phyloP scores from a whole-genome alignment of 2,113 vertebrate species.

The Xiphophorus couchianus region DNA sequence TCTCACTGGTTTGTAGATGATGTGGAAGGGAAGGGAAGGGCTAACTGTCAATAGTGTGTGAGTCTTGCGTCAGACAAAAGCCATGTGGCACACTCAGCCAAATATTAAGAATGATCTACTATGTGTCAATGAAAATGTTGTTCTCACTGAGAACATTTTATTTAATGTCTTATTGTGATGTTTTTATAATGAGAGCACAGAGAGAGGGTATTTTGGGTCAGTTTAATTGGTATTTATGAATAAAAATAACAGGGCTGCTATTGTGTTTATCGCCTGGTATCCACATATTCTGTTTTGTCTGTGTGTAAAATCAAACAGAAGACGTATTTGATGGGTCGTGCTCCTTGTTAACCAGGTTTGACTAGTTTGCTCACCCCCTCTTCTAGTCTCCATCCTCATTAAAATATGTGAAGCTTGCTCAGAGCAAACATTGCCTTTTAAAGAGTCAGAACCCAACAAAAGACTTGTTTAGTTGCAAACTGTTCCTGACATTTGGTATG shows the following conservation, averaged over 20 bases:
- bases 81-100: slow-evolving; percentile 53
- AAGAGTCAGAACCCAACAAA: not conserved
- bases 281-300: not conserved
- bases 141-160: not conserved
- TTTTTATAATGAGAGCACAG: not conserved
- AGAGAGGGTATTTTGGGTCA: not conserved
- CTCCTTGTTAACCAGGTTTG: slow-evolving; percentile 33
- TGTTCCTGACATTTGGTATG: slow-evolving; percentile 2
- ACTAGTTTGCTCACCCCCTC: slow-evolving; percentile 14
- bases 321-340: not conserved
- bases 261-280: not conserved
- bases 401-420: slow-evolving; percentile 1
- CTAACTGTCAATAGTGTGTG: slow-evolving; percentile 66
- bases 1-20: slow-evolving; percentile 32
- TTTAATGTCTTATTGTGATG: not conserved
- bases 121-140: not conserved
- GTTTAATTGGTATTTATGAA: not conserved
- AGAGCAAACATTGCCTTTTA: not conserved
- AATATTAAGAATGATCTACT: slow-evolving; percentile 5
- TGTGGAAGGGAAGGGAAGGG: slow-evolving; percentile 44
- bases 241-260: not conserved
- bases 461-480: not conserved
- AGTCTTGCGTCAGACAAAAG: slow-evolving; percentile 80
- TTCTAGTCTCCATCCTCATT: not conserved
- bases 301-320: not conserved